Percentiles rank a stretch among this genome's conserved stretches.
These are phyloP conservation scores for Mionectes macconnelli DNA, from an alignment of 2,113 vertebrate genomes.

Conservation along the genomic window DNA sequence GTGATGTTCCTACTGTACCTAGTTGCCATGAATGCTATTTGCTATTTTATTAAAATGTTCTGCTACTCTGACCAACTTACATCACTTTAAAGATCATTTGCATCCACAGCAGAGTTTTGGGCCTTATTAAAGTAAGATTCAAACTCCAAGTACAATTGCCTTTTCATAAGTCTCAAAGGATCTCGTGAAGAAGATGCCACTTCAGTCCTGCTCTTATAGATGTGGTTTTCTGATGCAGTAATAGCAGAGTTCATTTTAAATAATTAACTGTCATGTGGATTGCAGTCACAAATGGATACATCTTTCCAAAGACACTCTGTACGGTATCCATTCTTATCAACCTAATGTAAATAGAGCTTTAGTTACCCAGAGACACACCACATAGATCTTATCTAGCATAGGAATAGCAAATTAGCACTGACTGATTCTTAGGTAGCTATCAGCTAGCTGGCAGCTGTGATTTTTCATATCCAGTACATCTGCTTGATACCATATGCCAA, in stretches of 20 bases:
- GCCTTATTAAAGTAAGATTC: neutral
- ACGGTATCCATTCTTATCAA: conserved; percentile 30
- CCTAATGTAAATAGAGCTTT: conserved; percentile 30
- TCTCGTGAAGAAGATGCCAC: neutral
- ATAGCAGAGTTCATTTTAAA: conserved; percentile 22
- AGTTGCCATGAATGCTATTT: neutral
- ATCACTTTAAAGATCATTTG: neutral
- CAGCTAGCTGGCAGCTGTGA: conserved; percentile 28
- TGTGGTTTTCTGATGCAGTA: conserved; percentile 5
- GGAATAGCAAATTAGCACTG: conserved; percentile 42
- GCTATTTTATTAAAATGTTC: neutral
- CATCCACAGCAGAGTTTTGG: neutral
- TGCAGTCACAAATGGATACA: neutral
- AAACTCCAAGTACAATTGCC: neutral
- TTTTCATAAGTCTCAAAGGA: neutral
- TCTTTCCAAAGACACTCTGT: conserved; percentile 30
- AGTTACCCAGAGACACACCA: conserved; percentile 26
- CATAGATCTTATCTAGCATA: conserved; percentile 39
- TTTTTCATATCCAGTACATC: conserved; percentile 62
- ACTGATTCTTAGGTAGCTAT: conserved; percentile 49
- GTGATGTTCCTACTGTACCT: neutral
- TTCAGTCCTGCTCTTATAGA: neutral
- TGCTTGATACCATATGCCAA: conserved; percentile 38
- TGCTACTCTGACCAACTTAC: neutral
- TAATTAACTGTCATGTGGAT: neutral